Evolutionary conservation across 2,113 vertebrate genomes (phyloP), one percentile per base, ranked within the genome.

Genomic region (Melanocharis versteri): DNA sequence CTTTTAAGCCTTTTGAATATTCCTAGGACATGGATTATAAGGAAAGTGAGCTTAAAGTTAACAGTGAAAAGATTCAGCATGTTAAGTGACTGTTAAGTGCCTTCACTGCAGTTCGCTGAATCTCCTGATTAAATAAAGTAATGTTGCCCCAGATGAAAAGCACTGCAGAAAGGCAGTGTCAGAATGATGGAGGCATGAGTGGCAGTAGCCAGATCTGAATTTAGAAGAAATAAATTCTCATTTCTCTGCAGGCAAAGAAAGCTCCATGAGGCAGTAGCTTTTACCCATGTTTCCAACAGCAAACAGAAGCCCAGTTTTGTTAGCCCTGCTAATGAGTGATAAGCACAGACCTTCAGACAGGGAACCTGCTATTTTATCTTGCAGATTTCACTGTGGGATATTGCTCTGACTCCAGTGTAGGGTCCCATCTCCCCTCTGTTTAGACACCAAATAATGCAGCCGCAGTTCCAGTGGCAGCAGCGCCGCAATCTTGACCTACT

Each of bases 401-500:
- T 50, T 54, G 10, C 33, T 73, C 23, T 47, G 30, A 21, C 40
- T 44, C 22, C 66, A 40, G 3, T 7, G 15, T 15, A 44, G 26
- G 12, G 17, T 71, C 10, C 24, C 23, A 61, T 37, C 15, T 87
- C 28, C 6, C 7, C 19, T 70, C 40, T 60, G 42, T 66, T 42
- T 42, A 56, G 77, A 61, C 27, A 26, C 7, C 0, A 2, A 65
- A 18, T 13, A 35, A 72, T 0, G 5, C 76, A 68, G 17, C 22
- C 3, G 8, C 15, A 44, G 30, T 39, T 87, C 18, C 39, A 31
- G 61, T 2, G 30, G 31, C 64, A 54, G 23, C 15, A 57, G 17
- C 0, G 0, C 18, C 70, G 30, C 21, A 14, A 0, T 57, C 44
- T 54, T 30, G 27, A 54, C 19, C 6, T 35, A 33, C 7, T 0